These are phyloP conservation scores for Calypte anna DNA, from an alignment of 2,113 vertebrate genomes.

Conservation along the genomic window DNA sequence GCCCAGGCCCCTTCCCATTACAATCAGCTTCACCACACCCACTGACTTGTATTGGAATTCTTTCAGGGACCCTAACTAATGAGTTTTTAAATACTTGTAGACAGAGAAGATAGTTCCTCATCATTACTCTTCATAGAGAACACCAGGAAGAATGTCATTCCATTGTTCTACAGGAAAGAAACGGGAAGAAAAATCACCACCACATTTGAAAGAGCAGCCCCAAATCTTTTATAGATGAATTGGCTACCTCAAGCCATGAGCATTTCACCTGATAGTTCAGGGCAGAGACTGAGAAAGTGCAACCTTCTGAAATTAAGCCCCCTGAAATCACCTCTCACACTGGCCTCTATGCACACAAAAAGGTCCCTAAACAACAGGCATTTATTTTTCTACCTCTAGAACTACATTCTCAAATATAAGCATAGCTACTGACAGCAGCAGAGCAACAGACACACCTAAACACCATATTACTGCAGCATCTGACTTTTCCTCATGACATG, in stretches of 20 bases:
- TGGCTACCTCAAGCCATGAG: neutral
- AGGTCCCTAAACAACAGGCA: neutral
- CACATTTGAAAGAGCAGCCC: neutral
- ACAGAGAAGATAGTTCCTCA: slow-evolving; percentile 63
- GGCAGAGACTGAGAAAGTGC: neutral
- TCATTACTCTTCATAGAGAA: slow-evolving; percentile 49
- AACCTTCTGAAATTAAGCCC: neutral
- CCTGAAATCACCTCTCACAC: neutral
- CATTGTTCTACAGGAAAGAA: slow-evolving; percentile 52
- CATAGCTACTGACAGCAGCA: neutral
- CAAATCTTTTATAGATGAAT: neutral
- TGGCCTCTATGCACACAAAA: neutral
- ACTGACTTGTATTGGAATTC: slow-evolving; percentile 52
- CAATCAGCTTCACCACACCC: slow-evolving; percentile 60
- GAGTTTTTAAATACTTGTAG: slow-evolving; percentile 66
- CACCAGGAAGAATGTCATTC: slow-evolving; percentile 41
- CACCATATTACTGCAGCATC: neutral
- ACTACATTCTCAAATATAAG: neutral
- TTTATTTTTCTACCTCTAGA: neutral
- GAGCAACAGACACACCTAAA: neutral
- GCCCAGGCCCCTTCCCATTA: slow-evolving; percentile 42
- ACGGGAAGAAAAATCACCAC: slow-evolving; percentile 27
- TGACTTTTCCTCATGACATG: neutral
- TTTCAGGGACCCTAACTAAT: slow-evolving; percentile 50
- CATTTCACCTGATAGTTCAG: slow-evolving; percentile 9